These are phyloP conservation scores for Hippopotamus amphibius DNA, from an alignment of 2,113 vertebrate genomes.

Conservation along the genomic window DNA sequence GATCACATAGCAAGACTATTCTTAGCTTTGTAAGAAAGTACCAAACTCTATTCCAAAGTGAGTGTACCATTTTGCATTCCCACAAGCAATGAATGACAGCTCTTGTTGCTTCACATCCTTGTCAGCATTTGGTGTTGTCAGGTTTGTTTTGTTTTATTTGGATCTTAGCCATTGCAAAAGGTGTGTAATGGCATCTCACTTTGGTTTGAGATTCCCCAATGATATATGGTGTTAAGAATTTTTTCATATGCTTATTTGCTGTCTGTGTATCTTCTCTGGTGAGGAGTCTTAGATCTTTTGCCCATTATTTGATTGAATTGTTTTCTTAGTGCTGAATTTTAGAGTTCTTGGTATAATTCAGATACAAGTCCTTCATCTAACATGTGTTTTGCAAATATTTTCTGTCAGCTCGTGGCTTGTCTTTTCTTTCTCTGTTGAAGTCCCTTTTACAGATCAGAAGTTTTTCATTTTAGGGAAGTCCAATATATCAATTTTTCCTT, in stretches of 20 bases:
- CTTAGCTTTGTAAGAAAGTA: background rate
- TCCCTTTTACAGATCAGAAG: background rate
- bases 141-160: background rate
- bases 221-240: background rate
- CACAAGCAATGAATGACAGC: background rate
- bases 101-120: background rate
- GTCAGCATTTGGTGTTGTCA: background rate
- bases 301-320: background rate
- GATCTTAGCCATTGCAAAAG: background rate
- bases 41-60: background rate
- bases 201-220: background rate
- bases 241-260: background rate
- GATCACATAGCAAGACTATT: background rate
- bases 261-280: background rate
- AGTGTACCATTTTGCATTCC: background rate
- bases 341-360: background rate
- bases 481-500: background rate
- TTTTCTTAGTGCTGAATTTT: background rate
- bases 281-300: background rate
- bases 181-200: background rate
- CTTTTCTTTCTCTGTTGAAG: background rate
- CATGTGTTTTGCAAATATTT: background rate
- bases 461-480: background rate
- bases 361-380: background rate
- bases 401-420: background rate